Evolutionary conservation across 2,797 vertebrate genomes (phyloP).

Genomic region (Staurois parvus): DNA sequence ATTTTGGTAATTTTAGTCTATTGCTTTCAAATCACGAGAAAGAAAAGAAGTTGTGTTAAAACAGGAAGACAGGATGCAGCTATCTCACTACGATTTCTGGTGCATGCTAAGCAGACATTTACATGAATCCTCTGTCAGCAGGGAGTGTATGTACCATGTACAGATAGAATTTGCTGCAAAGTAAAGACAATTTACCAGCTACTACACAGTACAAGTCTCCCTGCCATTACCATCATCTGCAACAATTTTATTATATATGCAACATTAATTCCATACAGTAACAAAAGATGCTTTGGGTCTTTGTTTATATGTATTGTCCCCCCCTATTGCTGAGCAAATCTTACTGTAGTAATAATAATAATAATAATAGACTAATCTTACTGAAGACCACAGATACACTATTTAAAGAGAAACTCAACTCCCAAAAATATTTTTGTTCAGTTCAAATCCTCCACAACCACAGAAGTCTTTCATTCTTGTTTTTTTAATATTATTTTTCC

Average conservation of each 20-base stretch:
- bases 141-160: background rate
- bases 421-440: too few relatives aligned
- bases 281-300: background rate
- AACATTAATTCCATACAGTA: too few relatives aligned
- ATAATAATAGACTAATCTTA: background rate
- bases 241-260: too few relatives aligned
- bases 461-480: too few relatives aligned
- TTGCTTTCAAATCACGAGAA: conserved; percentile 19
- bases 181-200: conserved; percentile 2
- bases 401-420: too few relatives aligned
- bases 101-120: conserved; percentile 25
- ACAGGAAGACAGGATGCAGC: conserved; percentile 60
- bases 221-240: background rate
- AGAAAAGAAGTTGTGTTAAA: conserved; percentile 39
- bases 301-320: too few relatives aligned
- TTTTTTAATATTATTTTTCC: too few relatives aligned
- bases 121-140: conserved; percentile 49
- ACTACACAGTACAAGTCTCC: background rate
- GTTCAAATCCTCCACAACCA: too few relatives aligned
- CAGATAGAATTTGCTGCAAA: background rate
- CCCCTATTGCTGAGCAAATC: too few relatives aligned
- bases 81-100: conserved; percentile 50
- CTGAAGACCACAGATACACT: too few relatives aligned
- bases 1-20: conserved; percentile 6
- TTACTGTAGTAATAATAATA: too few relatives aligned